Percentiles rank a stretch among this genome's conserved stretches.
Conservation (phyloP, 2,113 vertebrate genomes). For the Sphyrna mokarran region DNA sequence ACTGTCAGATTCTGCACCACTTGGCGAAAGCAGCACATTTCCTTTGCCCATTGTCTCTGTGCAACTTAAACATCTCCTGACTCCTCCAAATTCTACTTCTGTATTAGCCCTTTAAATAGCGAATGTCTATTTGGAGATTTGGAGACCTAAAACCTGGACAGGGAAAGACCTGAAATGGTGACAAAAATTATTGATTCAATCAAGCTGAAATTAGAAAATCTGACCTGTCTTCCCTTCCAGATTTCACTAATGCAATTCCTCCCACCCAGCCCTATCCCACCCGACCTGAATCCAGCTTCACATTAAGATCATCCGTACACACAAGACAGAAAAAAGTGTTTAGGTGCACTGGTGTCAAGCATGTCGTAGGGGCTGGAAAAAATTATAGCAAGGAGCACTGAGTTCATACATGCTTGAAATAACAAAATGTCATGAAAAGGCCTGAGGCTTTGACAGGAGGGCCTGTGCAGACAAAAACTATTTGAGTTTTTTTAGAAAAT, state of each 20-base stretch:
- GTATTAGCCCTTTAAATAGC: not conserved
- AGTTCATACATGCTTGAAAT: not conserved
- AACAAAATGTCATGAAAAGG: not conserved
- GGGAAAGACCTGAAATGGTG: too few species aligned
- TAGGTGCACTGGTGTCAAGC: not conserved
- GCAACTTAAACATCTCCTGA: not conserved
- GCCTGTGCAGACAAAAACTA: not conserved
- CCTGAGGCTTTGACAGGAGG: not conserved
- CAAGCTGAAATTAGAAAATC: not conserved
- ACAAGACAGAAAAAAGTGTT: not conserved
- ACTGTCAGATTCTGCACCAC: too few species aligned
- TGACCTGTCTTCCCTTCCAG: not conserved
- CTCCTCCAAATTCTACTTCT: not conserved
- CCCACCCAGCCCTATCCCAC: too few species aligned
- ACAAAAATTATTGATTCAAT: not conserved
- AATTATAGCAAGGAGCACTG: not conserved
- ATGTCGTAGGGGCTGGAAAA: not conserved
- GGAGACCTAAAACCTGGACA: not conserved
- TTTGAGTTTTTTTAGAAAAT: not conserved
- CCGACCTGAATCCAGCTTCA: not conserved
- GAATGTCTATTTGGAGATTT: not conserved
- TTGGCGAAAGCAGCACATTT: not conserved
- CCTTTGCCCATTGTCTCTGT: not conserved
- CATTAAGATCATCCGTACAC: not conserved
- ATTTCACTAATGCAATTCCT: not conserved